Conservation (phyloP, 2,888 invertebrate genomes). For the Clostera curtula region DNA sequence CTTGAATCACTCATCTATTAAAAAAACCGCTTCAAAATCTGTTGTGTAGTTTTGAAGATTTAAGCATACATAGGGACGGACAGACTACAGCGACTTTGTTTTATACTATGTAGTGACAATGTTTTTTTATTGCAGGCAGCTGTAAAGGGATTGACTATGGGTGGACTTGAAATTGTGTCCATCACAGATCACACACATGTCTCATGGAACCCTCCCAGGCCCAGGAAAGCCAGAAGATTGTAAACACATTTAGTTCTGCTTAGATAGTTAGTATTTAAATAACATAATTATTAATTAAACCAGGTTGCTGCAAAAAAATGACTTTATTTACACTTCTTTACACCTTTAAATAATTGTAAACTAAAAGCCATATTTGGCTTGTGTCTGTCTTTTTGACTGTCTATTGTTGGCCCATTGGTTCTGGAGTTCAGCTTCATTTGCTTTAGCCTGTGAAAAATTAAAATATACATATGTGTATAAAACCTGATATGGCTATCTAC, state of each 20-base stretch:
- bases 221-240: constrained; percentile 89
- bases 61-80: too few relatives aligned
- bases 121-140: constrained; percentile 78
- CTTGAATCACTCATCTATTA: too few relatives aligned
- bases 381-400: constrained; percentile 89
- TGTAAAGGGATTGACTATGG: constrained; percentile 94
- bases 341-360: constrained; percentile 1
- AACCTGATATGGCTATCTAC: neutral
- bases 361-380: constrained; percentile 97
- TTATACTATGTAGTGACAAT: too few relatives aligned
- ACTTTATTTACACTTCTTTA: constrained; percentile 7
- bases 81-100: too few relatives aligned
- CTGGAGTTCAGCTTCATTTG: constrained; percentile 93
- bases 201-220: constrained; percentile 87
- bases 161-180: constrained; percentile 91
- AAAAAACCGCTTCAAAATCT: too few relatives aligned
- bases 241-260: constrained; percentile 55
- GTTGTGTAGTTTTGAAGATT: too few relatives aligned
- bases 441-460: constrained; percentile 85
- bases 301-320: constrained; percentile 3
- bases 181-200: constrained; percentile 94
- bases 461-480: neutral
- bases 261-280: constrained; percentile 10
- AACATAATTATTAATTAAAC: constrained; percentile 1
- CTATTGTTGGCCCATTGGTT: constrained; percentile 95